phyloP scores from a whole-genome alignment of 2,888 invertebrate species.

The Linnaemya vulpina region DNA sequence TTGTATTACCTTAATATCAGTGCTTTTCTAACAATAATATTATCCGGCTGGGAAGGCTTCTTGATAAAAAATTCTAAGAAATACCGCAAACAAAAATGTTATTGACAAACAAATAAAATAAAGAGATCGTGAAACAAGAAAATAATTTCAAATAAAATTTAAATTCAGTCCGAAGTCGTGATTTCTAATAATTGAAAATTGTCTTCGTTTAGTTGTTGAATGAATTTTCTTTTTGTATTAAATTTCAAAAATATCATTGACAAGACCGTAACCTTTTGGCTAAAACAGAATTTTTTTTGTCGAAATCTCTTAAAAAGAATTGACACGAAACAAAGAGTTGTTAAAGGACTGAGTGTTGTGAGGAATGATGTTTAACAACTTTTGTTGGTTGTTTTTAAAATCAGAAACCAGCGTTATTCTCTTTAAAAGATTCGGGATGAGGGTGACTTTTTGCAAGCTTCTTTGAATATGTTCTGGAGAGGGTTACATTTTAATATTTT shows the following conservation, averaged over 20 bases:
- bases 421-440: slow-evolving; percentile 39
- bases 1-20: slow-evolving; percentile 9
- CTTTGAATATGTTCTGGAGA: slow-evolving; percentile 49
- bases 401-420: slow-evolving; percentile 11
- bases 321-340: slow-evolving; percentile 6
- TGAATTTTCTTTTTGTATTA: slow-evolving; percentile 18
- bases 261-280: slow-evolving; percentile 37
- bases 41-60: slow-evolving; percentile 33
- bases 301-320: slow-evolving; percentile 62
- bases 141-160: neutral
- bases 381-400: slow-evolving; percentile 1
- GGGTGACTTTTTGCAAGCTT: neutral
- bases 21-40: neutral
- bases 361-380: slow-evolving; percentile 27
- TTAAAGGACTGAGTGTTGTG: slow-evolving; percentile 42
- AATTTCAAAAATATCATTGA: slow-evolving; percentile 51
- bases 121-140: neutral
- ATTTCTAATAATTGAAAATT: slow-evolving; percentile 67
- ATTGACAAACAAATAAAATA: neutral
- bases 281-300: slow-evolving; percentile 67
- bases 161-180: slow-evolving; percentile 60
- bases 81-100: neutral
- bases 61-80: neutral
- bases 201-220: slow-evolving; percentile 1
- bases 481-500: too few species aligned